phyloP scores from a whole-genome alignment of 2,113 vertebrate genomes.

The Elachura formosa region DNA sequence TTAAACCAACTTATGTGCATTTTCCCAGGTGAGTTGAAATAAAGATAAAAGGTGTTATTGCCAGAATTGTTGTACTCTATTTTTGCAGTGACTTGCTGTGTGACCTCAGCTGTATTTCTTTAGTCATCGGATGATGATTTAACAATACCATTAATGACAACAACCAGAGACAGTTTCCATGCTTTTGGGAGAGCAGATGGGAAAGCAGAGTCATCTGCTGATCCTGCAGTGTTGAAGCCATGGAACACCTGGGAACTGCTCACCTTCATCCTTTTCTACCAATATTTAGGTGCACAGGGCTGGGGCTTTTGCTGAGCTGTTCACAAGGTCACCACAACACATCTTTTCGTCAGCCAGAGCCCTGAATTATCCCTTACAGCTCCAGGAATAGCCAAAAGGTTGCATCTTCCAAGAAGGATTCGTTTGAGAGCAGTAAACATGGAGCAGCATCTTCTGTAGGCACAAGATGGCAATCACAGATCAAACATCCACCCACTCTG shows the following conservation, averaged over 20 bases:
- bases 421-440: background rate
- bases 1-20: accelerated
- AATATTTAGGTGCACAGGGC: background rate
- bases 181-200: background rate
- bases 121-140: background rate
- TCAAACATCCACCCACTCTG: background rate
- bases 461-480: constrained; percentile 72
- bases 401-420: background rate
- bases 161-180: background rate
- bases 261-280: background rate
- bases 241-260: background rate
- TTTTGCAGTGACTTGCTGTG: background rate
- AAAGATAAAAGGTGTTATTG: background rate
- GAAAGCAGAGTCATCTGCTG: background rate
- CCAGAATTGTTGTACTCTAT: background rate
- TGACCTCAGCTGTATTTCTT: background rate
- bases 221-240: background rate
- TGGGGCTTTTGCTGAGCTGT: background rate
- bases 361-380: background rate
- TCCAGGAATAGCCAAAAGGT: background rate
- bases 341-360: background rate
- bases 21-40: background rate
- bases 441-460: background rate
- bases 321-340: background rate
- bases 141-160: background rate